A percentile compares a stretch with the other conserved stretches of the same genome.
These are phyloP conservation scores for Lasioglossum malachurum DNA, from an alignment of 2,888 invertebrate species.

Conservation along the genomic window DNA sequence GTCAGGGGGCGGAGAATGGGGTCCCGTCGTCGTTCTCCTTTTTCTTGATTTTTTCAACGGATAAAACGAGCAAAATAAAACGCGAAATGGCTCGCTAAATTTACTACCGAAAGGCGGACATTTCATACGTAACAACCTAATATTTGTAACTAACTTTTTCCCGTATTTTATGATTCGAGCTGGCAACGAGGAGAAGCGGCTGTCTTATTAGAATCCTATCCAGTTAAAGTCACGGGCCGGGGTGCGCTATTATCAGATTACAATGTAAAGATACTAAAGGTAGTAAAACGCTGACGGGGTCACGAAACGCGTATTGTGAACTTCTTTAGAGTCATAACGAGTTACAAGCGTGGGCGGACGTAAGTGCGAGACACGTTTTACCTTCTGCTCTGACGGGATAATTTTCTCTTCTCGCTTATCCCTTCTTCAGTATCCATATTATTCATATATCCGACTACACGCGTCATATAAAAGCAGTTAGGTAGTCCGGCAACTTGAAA, in stretches of 20 bases:
- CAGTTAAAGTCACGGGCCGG: conserved; percentile 78
- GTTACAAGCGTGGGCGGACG: conserved; percentile 74
- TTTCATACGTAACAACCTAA: background rate
- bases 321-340: conserved; percentile 66
- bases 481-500: conserved; percentile 42
- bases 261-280: conserved; percentile 79
- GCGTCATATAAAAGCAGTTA: conserved; percentile 44
- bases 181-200: conserved; percentile 31
- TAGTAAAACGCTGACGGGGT: conserved; percentile 80
- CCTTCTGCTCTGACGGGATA: conserved; percentile 78
- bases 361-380: conserved; percentile 67
- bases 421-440: conserved; percentile 55
- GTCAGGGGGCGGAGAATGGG: conserved; percentile 22
- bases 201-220: conserved; percentile 64
- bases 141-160: conserved; percentile 29
- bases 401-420: conserved; percentile 76
- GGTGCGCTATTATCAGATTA: conserved; percentile 81
- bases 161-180: conserved; percentile 16
- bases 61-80: conserved; percentile 7
- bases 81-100: background rate
- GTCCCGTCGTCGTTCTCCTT: conserved; percentile 4
- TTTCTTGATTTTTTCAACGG: conserved; percentile 18
- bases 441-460: conserved; percentile 41
- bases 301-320: conserved; percentile 68
- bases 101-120: background rate